Conservation (phyloP, 2,797 vertebrate species). For the Trachops cirrhosus region DNA sequence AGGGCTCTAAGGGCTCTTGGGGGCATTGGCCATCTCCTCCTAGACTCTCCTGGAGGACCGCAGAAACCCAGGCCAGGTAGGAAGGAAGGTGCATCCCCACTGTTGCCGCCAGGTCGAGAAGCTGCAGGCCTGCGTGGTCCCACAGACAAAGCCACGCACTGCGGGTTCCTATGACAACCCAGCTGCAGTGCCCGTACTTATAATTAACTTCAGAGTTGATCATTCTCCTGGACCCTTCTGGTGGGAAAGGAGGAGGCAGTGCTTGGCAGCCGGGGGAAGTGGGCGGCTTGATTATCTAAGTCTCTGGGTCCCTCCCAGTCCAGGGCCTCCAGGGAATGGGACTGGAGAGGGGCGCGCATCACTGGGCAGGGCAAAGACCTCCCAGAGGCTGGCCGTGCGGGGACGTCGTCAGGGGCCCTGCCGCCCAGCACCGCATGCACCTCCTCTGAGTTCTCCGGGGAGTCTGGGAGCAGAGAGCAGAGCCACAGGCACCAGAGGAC, state of each 20-base stretch:
- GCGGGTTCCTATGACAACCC: slow-evolving; percentile 81
- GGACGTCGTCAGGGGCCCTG: not conserved
- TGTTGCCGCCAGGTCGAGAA: not conserved
- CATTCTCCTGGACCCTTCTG: slow-evolving; percentile 59
- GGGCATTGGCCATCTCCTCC: not conserved
- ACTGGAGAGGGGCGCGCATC: no score
- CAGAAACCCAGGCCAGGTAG: not conserved
- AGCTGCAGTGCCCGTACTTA: slow-evolving; percentile 76
- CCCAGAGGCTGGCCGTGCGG: not conserved
- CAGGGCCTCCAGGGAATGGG: not conserved
- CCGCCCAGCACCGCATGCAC: fast-evolving
- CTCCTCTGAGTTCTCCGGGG: not conserved
- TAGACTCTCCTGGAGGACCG: not conserved
- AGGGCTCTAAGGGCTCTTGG: no score
- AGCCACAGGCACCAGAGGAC: not conserved
- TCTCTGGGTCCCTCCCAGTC: not conserved
- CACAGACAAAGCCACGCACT: not conserved
- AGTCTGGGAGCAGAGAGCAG: not conserved
- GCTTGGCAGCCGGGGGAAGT: not conserved
- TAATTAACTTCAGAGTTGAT: slow-evolving; percentile 76
- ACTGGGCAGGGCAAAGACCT: not conserved
- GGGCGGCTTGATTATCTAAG: not conserved
- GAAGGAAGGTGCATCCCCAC: not conserved
- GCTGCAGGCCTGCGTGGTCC: not conserved
- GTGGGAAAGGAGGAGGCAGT: slow-evolving; percentile 43